A percentile compares a stretch with the other conserved stretches of the same genome.
These are phyloP conservation scores for Ptilodon capucinus DNA, from an alignment of 2,888 invertebrate species.

Conservation along the genomic window DNA sequence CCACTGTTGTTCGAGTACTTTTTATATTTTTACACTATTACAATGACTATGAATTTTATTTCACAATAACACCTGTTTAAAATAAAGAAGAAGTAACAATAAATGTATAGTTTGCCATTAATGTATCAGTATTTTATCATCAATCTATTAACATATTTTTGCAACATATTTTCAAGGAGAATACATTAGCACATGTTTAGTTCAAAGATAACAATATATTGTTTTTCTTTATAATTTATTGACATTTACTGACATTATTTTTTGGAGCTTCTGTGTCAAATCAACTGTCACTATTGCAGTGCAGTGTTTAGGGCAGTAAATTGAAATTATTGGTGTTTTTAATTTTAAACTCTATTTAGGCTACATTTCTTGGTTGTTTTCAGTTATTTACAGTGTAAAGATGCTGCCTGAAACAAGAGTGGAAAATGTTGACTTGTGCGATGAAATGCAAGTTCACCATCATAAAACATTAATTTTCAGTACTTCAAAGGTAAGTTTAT, in stretches of 20 bases:
- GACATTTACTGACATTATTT: conserved; percentile 47
- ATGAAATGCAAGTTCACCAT: conserved; percentile 15
- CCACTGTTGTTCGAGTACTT: too few species aligned
- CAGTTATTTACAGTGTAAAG: conserved; percentile 23
- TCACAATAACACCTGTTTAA: too few species aligned
- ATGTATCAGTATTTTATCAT: too few species aligned
- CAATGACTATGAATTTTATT: too few species aligned
- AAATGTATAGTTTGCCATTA: too few species aligned
- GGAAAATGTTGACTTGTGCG: conserved; percentile 12
- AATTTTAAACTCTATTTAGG: conserved; percentile 15
- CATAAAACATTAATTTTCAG: conserved; percentile 15
- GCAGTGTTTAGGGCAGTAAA: conserved; percentile 12
- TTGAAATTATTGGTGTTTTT: conserved; percentile 17
- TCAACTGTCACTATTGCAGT: conserved; percentile 46
- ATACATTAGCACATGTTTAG: too few species aligned
- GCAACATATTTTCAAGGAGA: too few species aligned
- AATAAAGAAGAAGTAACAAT: too few species aligned
- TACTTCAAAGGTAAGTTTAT: conserved; percentile 32
- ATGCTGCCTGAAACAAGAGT: conserved; percentile 21
- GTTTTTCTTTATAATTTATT: conserved; percentile 34
- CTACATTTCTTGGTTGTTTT: conserved; percentile 15
- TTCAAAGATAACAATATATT: too few species aligned
- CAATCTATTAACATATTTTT: too few species aligned
- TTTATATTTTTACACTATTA: too few species aligned
- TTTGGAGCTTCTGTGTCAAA: conserved; percentile 51